These are phyloP conservation scores for Calyptommatus sinebrachiatus DNA, from an alignment of 2,113 vertebrate genomes.

Conservation along the genomic window DNA sequence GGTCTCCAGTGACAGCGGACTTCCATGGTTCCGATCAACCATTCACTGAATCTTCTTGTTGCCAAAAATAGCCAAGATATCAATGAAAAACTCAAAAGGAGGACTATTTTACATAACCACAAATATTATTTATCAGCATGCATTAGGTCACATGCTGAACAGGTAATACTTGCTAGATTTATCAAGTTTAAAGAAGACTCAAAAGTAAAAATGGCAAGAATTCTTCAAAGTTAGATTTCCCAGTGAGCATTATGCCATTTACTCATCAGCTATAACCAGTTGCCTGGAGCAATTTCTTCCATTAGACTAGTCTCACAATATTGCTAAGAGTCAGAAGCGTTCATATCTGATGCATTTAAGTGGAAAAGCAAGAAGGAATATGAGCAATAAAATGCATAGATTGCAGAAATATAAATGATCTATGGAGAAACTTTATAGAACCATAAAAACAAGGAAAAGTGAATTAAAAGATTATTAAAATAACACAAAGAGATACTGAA, in stretches of 20 bases:
- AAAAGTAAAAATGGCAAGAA: neutral
- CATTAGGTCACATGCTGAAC: too few species aligned
- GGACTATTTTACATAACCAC: neutral
- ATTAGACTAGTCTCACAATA: slow-evolving; percentile 37
- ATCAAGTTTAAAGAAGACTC: neutral
- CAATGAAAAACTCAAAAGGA: neutral
- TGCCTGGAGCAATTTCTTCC: slow-evolving; percentile 37
- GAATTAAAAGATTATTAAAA: slow-evolving; percentile 59
- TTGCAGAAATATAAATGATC: slow-evolving; percentile 57
- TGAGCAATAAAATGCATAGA: slow-evolving; percentile 59
- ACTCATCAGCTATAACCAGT: slow-evolving; percentile 26
- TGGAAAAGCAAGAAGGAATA: slow-evolving; percentile 51
- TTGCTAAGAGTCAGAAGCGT: slow-evolving; percentile 34
- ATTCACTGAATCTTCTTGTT: neutral
- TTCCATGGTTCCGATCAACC: neutral
- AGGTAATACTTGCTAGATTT: neutral
- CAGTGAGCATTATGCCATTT: neutral
- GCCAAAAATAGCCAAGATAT: neutral
- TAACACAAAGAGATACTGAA: slow-evolving; percentile 51
- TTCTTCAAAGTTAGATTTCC: neutral
- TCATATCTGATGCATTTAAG: slow-evolving; percentile 30
- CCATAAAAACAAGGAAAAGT: slow-evolving; percentile 39
- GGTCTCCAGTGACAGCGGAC: neutral
- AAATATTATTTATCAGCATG: neutral
- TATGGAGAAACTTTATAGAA: slow-evolving; percentile 44